A percentile compares a stretch with the other conserved stretches of the same genome.
Conservation (phyloP, 2,113 vertebrate genomes). For the Bubo scandiacus region DNA sequence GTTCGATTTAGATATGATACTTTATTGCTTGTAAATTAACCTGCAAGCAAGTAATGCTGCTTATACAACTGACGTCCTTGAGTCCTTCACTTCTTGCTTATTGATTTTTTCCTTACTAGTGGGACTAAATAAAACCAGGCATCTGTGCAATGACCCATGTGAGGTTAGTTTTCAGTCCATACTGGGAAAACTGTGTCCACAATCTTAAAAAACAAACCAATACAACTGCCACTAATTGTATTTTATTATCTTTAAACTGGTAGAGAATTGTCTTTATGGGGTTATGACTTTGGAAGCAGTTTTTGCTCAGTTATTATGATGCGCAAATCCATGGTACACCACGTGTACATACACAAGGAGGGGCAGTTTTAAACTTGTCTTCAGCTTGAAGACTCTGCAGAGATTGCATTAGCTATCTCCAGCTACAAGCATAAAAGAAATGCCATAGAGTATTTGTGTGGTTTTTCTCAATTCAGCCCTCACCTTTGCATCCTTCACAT, state of each 20-base stretch:
- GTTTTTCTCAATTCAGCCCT: background rate
- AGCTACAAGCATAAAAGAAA: background rate
- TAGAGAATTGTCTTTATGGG: background rate
- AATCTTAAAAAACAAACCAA: background rate
- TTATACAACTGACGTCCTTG: background rate
- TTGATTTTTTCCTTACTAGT: background rate
- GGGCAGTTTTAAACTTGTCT: background rate
- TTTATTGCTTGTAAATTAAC: background rate
- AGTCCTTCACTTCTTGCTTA: background rate
- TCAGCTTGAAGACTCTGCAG: background rate
- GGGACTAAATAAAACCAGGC: background rate
- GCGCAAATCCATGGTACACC: background rate
- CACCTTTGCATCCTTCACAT: background rate
- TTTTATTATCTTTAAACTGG: background rate
- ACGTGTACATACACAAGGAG: background rate
- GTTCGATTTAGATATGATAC: background rate
- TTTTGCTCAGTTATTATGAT: background rate
- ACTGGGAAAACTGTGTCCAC: background rate
- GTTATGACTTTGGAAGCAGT: background rate
- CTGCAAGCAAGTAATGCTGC: background rate
- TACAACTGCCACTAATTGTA: background rate
- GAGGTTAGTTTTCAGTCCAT: background rate
- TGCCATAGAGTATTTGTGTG: background rate
- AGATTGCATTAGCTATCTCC: background rate
- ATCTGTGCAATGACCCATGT: background rate